phyloP scores from a whole-genome alignment of 2,797 vertebrate species.

The Labroides dimidiatus region DNA sequence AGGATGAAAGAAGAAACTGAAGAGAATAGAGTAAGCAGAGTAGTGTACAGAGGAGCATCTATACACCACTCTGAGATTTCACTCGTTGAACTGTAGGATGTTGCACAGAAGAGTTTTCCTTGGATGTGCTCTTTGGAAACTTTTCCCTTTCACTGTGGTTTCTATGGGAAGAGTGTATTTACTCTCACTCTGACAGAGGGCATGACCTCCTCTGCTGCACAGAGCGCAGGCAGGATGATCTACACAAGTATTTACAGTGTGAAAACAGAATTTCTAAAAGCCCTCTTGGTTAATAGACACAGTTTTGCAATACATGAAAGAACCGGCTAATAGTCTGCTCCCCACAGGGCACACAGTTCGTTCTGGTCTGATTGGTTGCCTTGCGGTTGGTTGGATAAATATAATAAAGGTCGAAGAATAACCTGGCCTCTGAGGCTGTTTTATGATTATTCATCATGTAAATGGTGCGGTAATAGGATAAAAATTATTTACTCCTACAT shows the following conservation, averaged over 20 bases:
- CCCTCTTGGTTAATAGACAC: slow-evolving; percentile 24
- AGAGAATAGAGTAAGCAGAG: too few species aligned
- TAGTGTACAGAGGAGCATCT: too few species aligned
- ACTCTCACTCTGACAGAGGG: slow-evolving; percentile 27
- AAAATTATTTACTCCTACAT: slow-evolving; percentile 5
- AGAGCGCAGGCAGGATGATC: slow-evolving; percentile 17
- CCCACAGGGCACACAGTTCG: slow-evolving; percentile 17
- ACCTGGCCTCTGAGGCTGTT: slow-evolving; percentile 5
- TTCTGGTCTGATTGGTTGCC: slow-evolving; percentile 2
- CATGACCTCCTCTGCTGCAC: slow-evolving; percentile 26
- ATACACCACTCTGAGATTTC: too few species aligned
- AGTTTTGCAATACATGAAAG: slow-evolving; percentile 26
- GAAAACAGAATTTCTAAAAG: slow-evolving; percentile 30
- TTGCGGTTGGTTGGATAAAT: slow-evolving; percentile 3
- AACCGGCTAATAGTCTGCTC: slow-evolving; percentile 11
- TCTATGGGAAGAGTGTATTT: slow-evolving; percentile 14
- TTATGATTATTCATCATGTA: slow-evolving; percentile 5
- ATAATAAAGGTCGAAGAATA: slow-evolving; percentile 12
- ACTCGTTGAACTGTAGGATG: background rate
- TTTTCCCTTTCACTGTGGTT: slow-evolving; percentile 23
- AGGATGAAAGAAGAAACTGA: too few species aligned
- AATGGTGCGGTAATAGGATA: slow-evolving; percentile 11
- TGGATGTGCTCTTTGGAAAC: slow-evolving; percentile 18
- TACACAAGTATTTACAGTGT: slow-evolving; percentile 8
- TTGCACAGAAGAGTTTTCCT: slow-evolving; percentile 4